Evolutionary conservation across 2,797 vertebrate genomes (phyloP), one percentile per base, ranked within the genome.

Genomic region (Pagetopsis macropterus): DNA sequence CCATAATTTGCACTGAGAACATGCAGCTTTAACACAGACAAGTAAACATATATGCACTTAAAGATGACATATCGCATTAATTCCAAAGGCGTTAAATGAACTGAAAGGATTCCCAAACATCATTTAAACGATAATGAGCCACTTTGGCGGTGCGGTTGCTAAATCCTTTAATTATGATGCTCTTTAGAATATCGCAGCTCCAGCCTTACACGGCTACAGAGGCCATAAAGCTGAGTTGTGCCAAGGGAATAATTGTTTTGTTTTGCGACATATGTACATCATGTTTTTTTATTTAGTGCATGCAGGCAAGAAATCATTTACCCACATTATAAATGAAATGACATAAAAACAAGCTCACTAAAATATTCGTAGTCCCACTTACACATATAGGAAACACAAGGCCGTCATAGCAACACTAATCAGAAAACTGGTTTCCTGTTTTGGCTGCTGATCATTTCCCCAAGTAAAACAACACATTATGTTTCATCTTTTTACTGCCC

Each of bases 121-220:
- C 15, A 80, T 84, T 88, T 78, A 56, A 74, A 54, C 54, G 62
- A 40, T 86, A 91, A 89, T 87, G 78, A 90, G 79, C 81, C 86
- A 84, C 85, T 75, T 37, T 8, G 33, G 33, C 8, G 6, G 33
- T 37, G 37, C 6, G 9, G 37, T 37, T 37, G 8, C 33, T 1
- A 9, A 37, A 37, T 37, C 33, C 33, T 9, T 37, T 37, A 37
- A 37, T 37, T 37, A 37, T 9, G 33, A 37, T 37, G 33, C 33
- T 27, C 4, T 27, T 27, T 27, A 27, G 27, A 4, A 27, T 27
- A 27, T 27, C 27, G 1, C 27, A 5, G 27, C 27, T 27, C 27
- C 27, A 19, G 9, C 10, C 1, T 16, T 40, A 57, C 74, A 59
- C 5, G 23, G n/a, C 50, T 2, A 23, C 41, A 57, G 21, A 63